These are phyloP conservation scores for Rallus limicola DNA, from an alignment of 2,113 vertebrate genomes.

Conservation along the genomic window DNA sequence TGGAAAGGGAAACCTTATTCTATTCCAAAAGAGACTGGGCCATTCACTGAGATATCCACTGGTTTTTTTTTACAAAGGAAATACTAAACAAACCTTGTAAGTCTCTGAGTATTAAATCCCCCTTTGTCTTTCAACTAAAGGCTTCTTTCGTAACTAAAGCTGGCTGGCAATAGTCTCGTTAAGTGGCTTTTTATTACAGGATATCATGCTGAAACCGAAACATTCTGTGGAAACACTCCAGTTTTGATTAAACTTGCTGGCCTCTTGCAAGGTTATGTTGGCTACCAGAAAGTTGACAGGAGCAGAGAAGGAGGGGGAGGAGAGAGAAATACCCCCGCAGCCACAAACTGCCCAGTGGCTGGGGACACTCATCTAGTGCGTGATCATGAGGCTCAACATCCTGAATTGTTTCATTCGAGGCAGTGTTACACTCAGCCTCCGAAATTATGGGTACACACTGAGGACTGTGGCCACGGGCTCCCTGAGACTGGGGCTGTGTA, in stretches of 20 bases:
- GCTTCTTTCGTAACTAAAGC: background rate
- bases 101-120: background rate
- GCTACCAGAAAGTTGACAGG: background rate
- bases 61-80: background rate
- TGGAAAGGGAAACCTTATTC: background rate
- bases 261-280: background rate
- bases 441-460: background rate
- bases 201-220: background rate
- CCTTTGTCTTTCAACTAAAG: background rate
- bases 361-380: background rate
- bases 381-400: background rate
- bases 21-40: background rate
- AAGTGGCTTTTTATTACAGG: background rate
- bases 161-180: background rate
- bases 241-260: background rate
- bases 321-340: accelerated
- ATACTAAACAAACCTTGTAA: background rate
- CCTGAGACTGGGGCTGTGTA: accelerated
- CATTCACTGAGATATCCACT: accelerated
- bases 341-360: accelerated
- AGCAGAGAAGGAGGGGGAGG: background rate
- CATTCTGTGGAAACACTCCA: accelerated
- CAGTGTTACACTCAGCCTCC: background rate
- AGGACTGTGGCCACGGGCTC: background rate
- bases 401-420: background rate